Base-by-base conservation (phyloP, 1,140 invertebrate genomes). In the Drosophila eugracilis region DNA sequence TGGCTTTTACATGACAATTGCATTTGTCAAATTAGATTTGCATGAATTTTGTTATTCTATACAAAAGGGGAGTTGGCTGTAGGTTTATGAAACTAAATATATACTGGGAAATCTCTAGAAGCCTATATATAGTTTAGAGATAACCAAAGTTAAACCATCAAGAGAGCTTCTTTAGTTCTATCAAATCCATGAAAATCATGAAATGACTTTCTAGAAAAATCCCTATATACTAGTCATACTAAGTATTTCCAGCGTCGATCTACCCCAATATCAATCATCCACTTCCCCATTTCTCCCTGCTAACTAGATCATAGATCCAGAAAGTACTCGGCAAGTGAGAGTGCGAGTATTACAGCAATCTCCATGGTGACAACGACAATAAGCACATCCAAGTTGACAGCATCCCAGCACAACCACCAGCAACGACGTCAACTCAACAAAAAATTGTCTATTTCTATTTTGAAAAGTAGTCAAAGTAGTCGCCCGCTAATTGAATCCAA, bases 381-480 rank as follows among this genome's bases (percentile, higher is more conserved):
- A 32, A 26, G 36, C 22, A 17, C 14, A 21, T 15, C 22, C 14
- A 7, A 21, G 22, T 14, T 32, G 39, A 9, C 60, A 6, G 1
- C 57, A 39, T 34, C n/a, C n/a, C 59, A 15, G 19, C 19, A 37
- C 9, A n/a, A 26, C n/a, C 54, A 57, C 5, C 55, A 6, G 4
- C 57, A 48, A 45, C 54, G 5, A 14, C 34, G 14, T 22, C 36
- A 34, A 28, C 59, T 17, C 15, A 17, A 17, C 37, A 15, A 53
- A 42, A 67, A 67, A 42, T 69, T 44, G 47, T 69, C 65, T 69
- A 69, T 69, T 69, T 69, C 62, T 69, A 69, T 69, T 69, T 69
- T 34, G 44, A 67, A n/a, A n/a, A n/a, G n/a, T n/a, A n/a, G n/a
- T n/a, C n/a, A n/a, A 69, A 69, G 65, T 67, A 67, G 65, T 69